A percentile compares a stretch with the other conserved stretches of the same genome.
Evolutionary conservation across 2,888 invertebrate genomes (phyloP).

Genomic region (Leptarthrus brevirostris): DNA sequence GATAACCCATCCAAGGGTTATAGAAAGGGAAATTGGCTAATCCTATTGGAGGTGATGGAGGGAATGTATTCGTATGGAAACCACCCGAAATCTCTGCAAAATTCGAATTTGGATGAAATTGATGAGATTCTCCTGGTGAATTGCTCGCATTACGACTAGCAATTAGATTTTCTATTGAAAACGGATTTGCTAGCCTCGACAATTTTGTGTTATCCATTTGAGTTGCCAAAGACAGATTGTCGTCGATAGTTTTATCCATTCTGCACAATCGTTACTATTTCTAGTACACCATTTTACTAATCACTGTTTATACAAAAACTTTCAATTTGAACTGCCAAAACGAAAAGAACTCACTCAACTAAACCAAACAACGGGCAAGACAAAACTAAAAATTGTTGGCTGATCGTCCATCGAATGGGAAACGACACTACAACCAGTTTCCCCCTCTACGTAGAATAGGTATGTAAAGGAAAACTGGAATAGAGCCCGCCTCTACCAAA

Average conservation of each 20-base stretch:
- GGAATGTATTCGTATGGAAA: slow-evolving; percentile 38
- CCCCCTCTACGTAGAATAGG: background rate
- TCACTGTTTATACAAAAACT: background rate
- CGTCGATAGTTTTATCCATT: slow-evolving; percentile 29
- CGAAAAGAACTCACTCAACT: background rate
- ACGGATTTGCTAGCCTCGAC: slow-evolving; percentile 64
- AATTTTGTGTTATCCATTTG: slow-evolving; percentile 56
- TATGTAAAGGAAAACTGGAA: background rate
- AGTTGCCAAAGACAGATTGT: slow-evolving; percentile 1
- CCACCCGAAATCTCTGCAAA: background rate
- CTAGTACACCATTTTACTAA: background rate
- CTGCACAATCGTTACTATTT: background rate
- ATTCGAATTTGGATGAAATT: background rate
- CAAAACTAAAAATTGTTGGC: slow-evolving; percentile 36
- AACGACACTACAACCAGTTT: slow-evolving; percentile 1
- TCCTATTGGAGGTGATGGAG: background rate
- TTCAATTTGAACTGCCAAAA: background rate
- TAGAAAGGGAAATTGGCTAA: slow-evolving; percentile 65
- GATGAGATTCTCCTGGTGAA: background rate
- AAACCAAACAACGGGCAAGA: slow-evolving; percentile 2
- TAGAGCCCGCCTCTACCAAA: background rate
- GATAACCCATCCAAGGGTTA: slow-evolving; percentile 67
- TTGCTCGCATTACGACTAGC: slow-evolving; percentile 56
- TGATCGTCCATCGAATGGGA: slow-evolving; percentile 17
- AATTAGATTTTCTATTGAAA: slow-evolving; percentile 66